Evolutionary conservation across 2,113 vertebrate genomes (phyloP), one percentile per base, ranked within the genome.

Genomic region (Paramisgurnus dabryanus): DNA sequence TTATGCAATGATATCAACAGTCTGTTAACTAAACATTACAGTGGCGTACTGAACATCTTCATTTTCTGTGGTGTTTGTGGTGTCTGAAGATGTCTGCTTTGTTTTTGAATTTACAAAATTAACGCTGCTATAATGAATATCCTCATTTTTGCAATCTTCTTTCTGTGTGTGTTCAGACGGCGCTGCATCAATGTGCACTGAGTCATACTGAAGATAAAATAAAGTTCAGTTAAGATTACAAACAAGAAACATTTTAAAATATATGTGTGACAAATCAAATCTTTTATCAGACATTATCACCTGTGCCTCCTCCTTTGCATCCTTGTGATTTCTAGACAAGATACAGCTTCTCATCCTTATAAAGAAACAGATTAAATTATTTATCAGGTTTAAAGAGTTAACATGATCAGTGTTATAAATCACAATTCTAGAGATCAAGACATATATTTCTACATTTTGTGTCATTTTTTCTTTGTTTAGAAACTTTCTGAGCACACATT

Each of bases 71-170:
- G 13, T 12, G 4, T 55, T 7, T 72, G 50, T 39, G 22, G 39
- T 6, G 10, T 40, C 3, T 73, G 40, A 43, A 60, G 18, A 75
- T 39, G 7, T 0, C 1, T 15, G 7, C 22, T 64, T 61, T 34
- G 18, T 34, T 61, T 47, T 49, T 27, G 49, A 75, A 8, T 5
- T 3, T 61, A 7, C 17, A 17, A 75, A 75, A 5, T 15, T 10
- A 75, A 75, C 17, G 58, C 41, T 75, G 72, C 58, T 63, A 63
- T 75, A 75, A 15, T 63, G 43, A 47, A 63, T 34, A 5, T 75
- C 72, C 47, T 17, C 18, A 75, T 75, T 47, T 9, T 74, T 41
- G 0, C 6, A 12, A 49, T 75, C 72, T 63, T 12, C 13, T 49
- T 75, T 75, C 13, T 22, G 55, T 0, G 11, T 45, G 40, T 7